These are phyloP conservation scores for Caenorhabditis drosophilae DNA, from an alignment of 2,888 invertebrate genomes.

Conservation along the genomic window DNA sequence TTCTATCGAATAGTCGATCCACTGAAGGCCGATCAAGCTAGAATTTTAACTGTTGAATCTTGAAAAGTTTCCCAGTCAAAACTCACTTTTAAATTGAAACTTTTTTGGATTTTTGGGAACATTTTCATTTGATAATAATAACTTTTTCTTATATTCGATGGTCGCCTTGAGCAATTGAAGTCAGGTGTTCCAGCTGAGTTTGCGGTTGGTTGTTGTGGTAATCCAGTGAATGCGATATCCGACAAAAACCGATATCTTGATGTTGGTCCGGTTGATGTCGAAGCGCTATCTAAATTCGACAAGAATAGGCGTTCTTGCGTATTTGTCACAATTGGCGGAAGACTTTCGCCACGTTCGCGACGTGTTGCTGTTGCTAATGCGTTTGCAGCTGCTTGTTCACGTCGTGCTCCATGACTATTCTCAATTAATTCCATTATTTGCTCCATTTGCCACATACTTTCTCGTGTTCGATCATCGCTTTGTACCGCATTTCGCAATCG, in stretches of 20 bases:
- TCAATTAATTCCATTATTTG: conserved; percentile 31
- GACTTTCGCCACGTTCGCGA: neutral
- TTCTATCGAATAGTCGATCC: conserved; percentile 87
- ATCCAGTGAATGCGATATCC: conserved; percentile 1
- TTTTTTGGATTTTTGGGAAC: conserved; percentile 55
- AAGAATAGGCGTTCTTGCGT: neutral
- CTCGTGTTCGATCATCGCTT: conserved; percentile 17
- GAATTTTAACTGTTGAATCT: conserved; percentile 69
- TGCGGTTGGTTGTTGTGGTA: neutral
- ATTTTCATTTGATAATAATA: conserved; percentile 64
- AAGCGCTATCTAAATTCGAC: neutral
- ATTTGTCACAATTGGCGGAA: too few species aligned
- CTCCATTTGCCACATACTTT: conserved; percentile 36
- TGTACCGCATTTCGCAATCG: conserved; percentile 28
- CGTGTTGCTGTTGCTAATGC: too few species aligned
- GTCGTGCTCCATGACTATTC: conserved; percentile 7
- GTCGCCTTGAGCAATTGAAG: neutral
- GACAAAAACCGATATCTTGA: conserved; percentile 9
- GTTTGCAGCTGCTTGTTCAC: too few species aligned
- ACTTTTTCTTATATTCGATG: conserved; percentile 51
- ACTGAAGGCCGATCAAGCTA: conserved; percentile 90
- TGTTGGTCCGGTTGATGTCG: conserved; percentile 1
- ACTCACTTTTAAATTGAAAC: conserved; percentile 56
- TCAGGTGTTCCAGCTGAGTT: conserved; percentile 3
- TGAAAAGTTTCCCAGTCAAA: neutral